Evolutionary conservation across 92 coral and sea anemone species (phyloP).

Genomic region (Muricea muricata): DNA sequence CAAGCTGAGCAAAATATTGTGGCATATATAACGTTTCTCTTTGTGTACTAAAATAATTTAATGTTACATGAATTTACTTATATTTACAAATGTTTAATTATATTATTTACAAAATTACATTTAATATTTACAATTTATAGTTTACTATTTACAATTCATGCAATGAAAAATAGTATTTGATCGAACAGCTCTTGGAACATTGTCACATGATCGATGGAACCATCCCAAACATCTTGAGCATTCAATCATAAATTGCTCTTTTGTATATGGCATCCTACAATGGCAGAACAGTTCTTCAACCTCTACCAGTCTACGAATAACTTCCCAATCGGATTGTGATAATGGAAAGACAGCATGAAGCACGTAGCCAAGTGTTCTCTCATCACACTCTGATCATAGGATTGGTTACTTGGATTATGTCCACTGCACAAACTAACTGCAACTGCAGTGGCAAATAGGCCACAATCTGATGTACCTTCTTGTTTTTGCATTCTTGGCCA

Average conservation of each 20-base stretch:
- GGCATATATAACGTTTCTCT: too few species aligned
- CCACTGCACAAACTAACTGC: neutral
- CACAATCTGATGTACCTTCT: slow-evolving; percentile 9
- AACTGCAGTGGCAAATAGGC: neutral
- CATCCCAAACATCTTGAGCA: neutral
- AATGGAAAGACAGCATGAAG: neutral
- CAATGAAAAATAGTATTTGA: neutral
- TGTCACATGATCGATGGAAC: neutral
- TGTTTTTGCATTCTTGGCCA: neutral
- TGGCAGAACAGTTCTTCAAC: neutral
- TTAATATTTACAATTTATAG: neutral
- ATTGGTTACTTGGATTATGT: neutral
- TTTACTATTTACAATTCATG: neutral
- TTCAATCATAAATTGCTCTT: neutral
- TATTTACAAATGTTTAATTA: too few species aligned
- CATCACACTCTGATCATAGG: neutral
- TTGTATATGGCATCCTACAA: neutral
- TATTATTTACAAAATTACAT: too few species aligned
- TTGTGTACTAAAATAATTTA: neutral
- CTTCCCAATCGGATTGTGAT: neutral
- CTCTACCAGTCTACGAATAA: neutral
- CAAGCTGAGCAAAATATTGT: too few species aligned
- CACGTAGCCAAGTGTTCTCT: neutral
- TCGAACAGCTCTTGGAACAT: neutral
- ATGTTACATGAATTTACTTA: too few species aligned